Conservation (phyloP, 2,113 vertebrate species). For the Oxyura jamaicensis region DNA sequence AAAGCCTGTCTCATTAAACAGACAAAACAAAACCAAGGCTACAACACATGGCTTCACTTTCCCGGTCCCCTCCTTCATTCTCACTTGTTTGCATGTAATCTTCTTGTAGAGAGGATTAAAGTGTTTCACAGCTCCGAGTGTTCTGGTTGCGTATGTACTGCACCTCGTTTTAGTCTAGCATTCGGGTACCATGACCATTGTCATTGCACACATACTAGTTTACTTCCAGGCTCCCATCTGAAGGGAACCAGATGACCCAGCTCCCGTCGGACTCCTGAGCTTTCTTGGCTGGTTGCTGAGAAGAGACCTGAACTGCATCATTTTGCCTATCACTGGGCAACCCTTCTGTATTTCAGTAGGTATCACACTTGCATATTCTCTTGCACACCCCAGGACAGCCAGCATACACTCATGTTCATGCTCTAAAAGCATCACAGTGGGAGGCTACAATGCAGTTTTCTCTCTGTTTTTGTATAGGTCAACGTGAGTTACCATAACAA, state of each 20-base stretch:
- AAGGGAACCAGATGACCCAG: neutral
- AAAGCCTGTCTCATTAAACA: neutral
- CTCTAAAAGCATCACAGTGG: neutral
- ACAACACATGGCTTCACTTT: neutral
- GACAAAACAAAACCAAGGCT: neutral
- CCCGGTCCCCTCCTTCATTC: neutral
- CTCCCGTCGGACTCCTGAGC: neutral
- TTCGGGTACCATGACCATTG: neutral
- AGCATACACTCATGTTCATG: accelerated
- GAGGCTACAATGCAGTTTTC: neutral
- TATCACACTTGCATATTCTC: neutral
- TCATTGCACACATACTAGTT: neutral
- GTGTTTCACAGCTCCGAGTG: neutral
- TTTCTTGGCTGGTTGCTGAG: neutral
- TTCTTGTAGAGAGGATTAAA: neutral
- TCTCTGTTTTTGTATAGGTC: neutral
- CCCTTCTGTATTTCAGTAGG: neutral
- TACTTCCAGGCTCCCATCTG: neutral
- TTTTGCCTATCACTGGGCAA: neutral
- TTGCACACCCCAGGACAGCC: accelerated
- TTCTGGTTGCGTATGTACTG: neutral
- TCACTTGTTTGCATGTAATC: neutral
- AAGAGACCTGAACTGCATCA: neutral
- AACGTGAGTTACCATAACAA: neutral
- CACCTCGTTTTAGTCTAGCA: neutral